Base-by-base conservation (phyloP, 1,140 invertebrate genomes). In the Maconellicoccus hirsutus region DNA sequence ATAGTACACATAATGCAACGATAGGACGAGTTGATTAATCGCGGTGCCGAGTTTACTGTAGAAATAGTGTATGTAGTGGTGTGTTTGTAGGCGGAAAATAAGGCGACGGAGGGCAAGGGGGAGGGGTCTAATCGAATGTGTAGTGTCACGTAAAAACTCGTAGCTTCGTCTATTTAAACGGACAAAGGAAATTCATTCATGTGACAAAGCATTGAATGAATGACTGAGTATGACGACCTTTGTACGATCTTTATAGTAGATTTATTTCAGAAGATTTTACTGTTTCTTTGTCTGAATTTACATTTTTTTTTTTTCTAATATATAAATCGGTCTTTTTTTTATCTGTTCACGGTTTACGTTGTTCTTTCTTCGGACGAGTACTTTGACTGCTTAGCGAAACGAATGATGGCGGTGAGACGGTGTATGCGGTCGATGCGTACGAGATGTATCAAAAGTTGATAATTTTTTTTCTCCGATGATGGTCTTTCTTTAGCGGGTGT, bases 191-290 rank as follows among this genome's bases (percentile, higher is more conserved):
- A 52, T 52, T 52, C 42, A 52, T 52, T 52, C 42, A 52, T 52
- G 42, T 52, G 42, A 52, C 42, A 52, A 52, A 52, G n/a, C 42
- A 19, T 52, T 52, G 42, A 52, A 52, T 52, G 42, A 52, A 52
- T 52, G 42, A 52, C 42, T 52, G 42, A 52, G 42, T 52, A 52
- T 52, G 42, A 52, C n/a, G 42, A 52, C 42, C n/a, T 52, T 52
- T 52, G 42, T 19, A 19, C 42, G 12, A 16, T 52, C 42, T 52
- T 52, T 52, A 19, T 52, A 52, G 42, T 52, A 19, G 42, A 52
- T 52, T 14, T 52, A 52, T 52, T 52, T 52, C 42, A 52, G 10
- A 52, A 52, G 42, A 52, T 52, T 52, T 52, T 52, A 52, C 42
- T 52, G 12, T 52, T 52, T 19, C n/a, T 52, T 52, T 52, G 42